These are phyloP conservation scores for Bombycilla garrulus DNA, from an alignment of 2,113 vertebrate genomes.

Conservation along the genomic window DNA sequence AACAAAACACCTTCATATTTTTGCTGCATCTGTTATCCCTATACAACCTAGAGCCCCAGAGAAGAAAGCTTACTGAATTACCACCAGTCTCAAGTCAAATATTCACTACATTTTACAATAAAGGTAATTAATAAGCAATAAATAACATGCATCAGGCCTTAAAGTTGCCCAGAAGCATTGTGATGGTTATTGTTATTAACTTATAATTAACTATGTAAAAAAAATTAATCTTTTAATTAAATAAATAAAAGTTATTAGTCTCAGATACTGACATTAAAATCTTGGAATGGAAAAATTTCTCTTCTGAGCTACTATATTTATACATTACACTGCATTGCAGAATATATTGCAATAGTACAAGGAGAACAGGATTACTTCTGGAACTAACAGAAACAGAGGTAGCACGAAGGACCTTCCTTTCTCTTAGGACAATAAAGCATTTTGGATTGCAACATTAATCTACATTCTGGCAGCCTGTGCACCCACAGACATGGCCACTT, in stretches of 20 bases:
- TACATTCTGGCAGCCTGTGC: not conserved
- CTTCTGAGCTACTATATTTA: not conserved
- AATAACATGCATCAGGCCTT: not conserved
- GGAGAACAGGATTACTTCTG: not conserved
- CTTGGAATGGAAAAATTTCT: not conserved
- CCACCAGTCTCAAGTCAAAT: not conserved
- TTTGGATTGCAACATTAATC: not conserved
- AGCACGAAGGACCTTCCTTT: not conserved
- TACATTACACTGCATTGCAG: not conserved
- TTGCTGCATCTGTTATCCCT: not conserved
- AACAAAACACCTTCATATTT: not conserved
- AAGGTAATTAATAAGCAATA: not conserved
- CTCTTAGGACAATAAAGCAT: not conserved
- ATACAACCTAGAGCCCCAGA: not conserved
- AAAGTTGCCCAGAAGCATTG: not conserved
- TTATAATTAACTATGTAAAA: not conserved
- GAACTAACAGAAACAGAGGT: not conserved
- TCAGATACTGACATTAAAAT: not conserved
- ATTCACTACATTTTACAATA: not conserved
- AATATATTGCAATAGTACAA: not conserved
- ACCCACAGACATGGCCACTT: accelerated
- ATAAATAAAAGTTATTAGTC: not conserved
- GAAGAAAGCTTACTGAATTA: not conserved
- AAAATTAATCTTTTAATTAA: not conserved
- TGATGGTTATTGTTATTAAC: not conserved